A percentile compares a stretch with the other conserved stretches of the same genome.
Conservation (phyloP, 2,113 vertebrate species). For the Mesembrinibis cayennensis region DNA sequence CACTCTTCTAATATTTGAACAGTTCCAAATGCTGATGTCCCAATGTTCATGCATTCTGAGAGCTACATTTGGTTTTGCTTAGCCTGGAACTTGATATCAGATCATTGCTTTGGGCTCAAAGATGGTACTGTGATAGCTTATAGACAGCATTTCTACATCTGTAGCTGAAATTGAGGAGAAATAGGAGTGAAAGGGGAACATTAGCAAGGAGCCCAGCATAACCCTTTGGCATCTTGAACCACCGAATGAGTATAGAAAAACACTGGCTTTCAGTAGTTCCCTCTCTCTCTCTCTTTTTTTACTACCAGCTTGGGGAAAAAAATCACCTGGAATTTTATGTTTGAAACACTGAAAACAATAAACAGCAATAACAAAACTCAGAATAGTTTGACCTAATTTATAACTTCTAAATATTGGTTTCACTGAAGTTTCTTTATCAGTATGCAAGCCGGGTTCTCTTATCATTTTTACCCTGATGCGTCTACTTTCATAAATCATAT, state of each 20-base stretch:
- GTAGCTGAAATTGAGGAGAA: neutral
- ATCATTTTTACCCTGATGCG: conserved; percentile 45
- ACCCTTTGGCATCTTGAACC: neutral
- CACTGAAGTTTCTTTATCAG: conserved; percentile 12
- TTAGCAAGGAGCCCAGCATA: neutral
- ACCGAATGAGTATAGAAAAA: neutral
- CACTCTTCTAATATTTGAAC: neutral
- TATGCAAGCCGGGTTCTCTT: conserved; percentile 45
- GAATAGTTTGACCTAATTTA: neutral
- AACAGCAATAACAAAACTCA: neutral
- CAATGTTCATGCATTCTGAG: neutral
- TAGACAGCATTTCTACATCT: neutral
- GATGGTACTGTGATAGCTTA: neutral
- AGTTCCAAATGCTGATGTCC: neutral
- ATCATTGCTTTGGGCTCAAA: neutral
- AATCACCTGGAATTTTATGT: neutral
- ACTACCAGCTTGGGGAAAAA: neutral
- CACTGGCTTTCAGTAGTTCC: neutral
- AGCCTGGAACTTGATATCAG: neutral
- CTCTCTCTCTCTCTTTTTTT: neutral
- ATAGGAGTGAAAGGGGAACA: neutral
- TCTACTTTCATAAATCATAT: conserved; percentile 70
- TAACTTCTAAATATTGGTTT: conserved; percentile 6
- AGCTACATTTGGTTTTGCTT: neutral
- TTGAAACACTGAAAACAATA: neutral